Percentiles rank a stretch among this genome's conserved stretches.
Conservation (phyloP, 2,888 invertebrate species). For the Troilus luridus region DNA sequence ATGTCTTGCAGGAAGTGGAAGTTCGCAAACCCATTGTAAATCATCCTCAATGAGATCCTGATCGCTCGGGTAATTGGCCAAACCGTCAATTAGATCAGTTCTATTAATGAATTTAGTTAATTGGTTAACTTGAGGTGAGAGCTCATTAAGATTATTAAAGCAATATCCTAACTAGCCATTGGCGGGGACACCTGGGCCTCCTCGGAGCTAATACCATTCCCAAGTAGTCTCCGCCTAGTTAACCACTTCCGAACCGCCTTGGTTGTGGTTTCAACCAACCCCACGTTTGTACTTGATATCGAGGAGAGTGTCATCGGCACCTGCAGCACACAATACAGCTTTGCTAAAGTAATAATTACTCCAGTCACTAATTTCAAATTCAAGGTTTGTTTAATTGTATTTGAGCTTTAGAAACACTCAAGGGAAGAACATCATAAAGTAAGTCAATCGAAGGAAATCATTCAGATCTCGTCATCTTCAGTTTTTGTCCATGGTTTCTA, state of each 20-base stretch:
- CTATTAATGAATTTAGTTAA: neutral
- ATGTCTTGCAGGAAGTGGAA: too few species aligned
- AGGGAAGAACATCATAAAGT: too few species aligned
- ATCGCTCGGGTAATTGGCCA: neutral
- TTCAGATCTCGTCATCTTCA: too few species aligned
- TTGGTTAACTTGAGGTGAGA: neutral
- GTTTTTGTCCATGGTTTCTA: too few species aligned
- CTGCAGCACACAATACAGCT: neutral
- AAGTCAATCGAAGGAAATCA: too few species aligned
- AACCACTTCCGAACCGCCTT: neutral
- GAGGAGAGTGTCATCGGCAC: neutral
- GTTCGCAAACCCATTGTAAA: too few species aligned
- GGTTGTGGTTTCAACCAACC: neutral
- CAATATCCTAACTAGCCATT: conserved; percentile 9
- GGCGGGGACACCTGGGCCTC: neutral
- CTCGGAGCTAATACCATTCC: neutral
- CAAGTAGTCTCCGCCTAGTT: neutral
- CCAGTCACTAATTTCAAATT: neutral
- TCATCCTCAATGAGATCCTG: too few species aligned
- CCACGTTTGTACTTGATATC: neutral
- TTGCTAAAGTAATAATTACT: neutral
- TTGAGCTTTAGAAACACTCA: too few species aligned
- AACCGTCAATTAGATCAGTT: neutral
- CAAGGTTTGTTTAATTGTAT: too few species aligned
- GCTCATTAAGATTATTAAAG: conserved; percentile 19